These are phyloP conservation scores for Calyptommatus sinebrachiatus DNA, from an alignment of 2,113 vertebrate species.

Conservation along the genomic window DNA sequence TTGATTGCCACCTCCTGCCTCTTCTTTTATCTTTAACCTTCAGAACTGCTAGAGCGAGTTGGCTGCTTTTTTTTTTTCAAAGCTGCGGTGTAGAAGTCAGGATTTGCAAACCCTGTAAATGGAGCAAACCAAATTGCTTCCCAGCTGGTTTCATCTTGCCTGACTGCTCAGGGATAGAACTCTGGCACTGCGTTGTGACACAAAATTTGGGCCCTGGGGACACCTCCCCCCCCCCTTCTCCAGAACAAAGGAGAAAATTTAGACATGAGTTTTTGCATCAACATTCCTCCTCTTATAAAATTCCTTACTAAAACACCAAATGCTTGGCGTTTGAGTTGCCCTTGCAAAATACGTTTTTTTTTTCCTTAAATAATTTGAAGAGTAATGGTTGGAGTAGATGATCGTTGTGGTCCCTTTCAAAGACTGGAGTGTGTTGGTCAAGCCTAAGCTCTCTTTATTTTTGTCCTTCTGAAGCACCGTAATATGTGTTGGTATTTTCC, in stretches of 20 bases:
- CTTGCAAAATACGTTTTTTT: background rate
- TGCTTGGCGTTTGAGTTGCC: background rate
- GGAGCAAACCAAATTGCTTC: background rate
- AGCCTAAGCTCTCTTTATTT: background rate
- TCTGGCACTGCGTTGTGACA: background rate
- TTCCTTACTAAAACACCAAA: background rate
- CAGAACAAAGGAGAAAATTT: background rate
- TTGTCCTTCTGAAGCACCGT: background rate
- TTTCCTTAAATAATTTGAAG: background rate
- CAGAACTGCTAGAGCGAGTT: background rate
- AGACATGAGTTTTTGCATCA: background rate
- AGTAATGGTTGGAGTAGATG: background rate
- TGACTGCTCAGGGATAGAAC: background rate
- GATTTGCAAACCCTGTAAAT: conserved; percentile 22
- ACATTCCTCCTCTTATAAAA: background rate
- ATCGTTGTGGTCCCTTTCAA: no score
- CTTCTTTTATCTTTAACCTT: background rate
- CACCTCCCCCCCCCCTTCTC: background rate
- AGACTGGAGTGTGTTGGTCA: background rate
- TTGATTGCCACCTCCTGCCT: background rate
- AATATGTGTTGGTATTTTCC: background rate
- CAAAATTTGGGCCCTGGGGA: background rate
- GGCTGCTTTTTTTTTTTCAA: background rate
- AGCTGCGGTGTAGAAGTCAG: background rate
- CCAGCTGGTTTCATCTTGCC: background rate